phyloP scores from a whole-genome alignment of 2,113 vertebrate genomes.

The Entelurus aequoreus region DNA sequence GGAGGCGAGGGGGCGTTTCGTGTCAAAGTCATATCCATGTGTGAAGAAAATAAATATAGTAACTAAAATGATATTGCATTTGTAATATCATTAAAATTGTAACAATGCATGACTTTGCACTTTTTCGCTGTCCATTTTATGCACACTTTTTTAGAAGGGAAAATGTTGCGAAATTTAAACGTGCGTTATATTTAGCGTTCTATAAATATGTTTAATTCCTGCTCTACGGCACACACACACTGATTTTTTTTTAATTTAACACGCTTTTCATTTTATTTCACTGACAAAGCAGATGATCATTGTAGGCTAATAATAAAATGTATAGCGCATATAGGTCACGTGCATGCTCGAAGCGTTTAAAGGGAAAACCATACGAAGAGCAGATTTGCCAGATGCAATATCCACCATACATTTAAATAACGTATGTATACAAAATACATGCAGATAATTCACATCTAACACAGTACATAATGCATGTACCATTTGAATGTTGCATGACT shows the following conservation, averaged over 20 bases:
- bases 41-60: background rate
- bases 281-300: background rate
- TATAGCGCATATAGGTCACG: constrained; percentile 29
- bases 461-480: background rate
- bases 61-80: background rate
- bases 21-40: background rate
- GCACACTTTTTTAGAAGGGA: background rate
- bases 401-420: constrained; percentile 2
- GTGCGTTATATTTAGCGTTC: background rate
- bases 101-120: constrained; percentile 34
- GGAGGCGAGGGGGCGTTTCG: background rate
- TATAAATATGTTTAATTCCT: background rate
- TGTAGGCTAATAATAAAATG: background rate
- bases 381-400: constrained; percentile 27
- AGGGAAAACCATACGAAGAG: constrained; percentile 23
- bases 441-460: constrained; percentile 1
- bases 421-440: constrained; percentile 3
- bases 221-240: background rate
- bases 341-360: constrained; percentile 6
- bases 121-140: constrained; percentile 24
- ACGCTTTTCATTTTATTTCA: constrained; percentile 6
- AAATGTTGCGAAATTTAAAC: background rate
- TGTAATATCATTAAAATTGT: background rate
- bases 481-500: constrained; percentile 69
- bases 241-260: background rate